These are phyloP conservation scores for Eristalis intricaria DNA, from an alignment of 2,888 invertebrate genomes.

Conservation along the genomic window DNA sequence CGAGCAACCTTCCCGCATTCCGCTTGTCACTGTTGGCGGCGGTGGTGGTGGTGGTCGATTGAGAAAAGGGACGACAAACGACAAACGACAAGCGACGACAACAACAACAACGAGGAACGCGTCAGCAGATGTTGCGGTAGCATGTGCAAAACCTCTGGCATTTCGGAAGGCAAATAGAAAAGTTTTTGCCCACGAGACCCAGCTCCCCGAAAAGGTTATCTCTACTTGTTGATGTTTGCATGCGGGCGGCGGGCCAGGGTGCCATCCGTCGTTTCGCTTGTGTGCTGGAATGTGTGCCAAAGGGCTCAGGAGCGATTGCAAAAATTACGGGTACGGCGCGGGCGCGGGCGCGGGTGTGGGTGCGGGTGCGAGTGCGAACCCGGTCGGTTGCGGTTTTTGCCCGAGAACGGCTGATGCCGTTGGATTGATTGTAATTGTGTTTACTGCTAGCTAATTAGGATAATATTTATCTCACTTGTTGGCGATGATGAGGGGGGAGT, in stretches of 20 bases:
- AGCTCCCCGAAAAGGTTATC: slow-evolving; percentile 25
- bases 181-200: slow-evolving; percentile 17
- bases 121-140: slow-evolving; percentile 27
- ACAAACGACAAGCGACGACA: neutral
- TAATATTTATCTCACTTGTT: slow-evolving; percentile 35
- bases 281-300: neutral
- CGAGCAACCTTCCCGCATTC: slow-evolving; percentile 19
- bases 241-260: neutral
- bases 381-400: neutral
- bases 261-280: neutral
- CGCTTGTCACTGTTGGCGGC: neutral
- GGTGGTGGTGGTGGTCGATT: neutral
- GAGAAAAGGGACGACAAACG: neutral
- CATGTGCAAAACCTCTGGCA: slow-evolving; percentile 31
- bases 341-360: neutral
- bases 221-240: slow-evolving; percentile 41
- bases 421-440: slow-evolving; percentile 44
- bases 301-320: slow-evolving; percentile 7
- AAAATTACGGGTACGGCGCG: neutral
- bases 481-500: neutral
- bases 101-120: neutral
- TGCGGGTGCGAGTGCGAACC: neutral
- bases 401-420: neutral
- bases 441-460: slow-evolving; percentile 38
- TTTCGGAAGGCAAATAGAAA: slow-evolving; percentile 29